Percentiles rank a stretch among this genome's conserved stretches.
Conservation (phyloP, 2,113 vertebrate genomes). For the Catharus fuscescens region DNA sequence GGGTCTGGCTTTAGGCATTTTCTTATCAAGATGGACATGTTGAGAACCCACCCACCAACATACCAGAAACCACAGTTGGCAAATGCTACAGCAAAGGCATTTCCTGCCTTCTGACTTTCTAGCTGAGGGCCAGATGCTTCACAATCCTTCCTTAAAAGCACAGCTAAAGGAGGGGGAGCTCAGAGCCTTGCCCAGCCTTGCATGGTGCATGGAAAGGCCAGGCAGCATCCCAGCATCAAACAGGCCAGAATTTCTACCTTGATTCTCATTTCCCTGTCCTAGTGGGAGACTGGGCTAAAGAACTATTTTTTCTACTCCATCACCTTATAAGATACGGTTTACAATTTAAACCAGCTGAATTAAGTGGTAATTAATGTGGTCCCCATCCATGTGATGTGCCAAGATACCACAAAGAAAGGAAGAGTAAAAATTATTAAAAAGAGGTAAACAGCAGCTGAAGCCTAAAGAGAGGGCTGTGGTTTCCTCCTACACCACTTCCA, state of each 20-base stretch:
- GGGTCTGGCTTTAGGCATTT: conserved; percentile 43
- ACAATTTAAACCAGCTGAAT: background rate
- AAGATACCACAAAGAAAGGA: background rate
- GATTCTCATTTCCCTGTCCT: background rate
- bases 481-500: background rate
- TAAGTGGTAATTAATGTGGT: background rate
- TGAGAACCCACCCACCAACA: conserved; percentile 60
- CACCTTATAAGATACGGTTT: background rate
- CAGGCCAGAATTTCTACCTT: background rate
- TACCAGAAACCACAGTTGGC: conserved; percentile 56
- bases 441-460: background rate
- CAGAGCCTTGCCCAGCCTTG: background rate
- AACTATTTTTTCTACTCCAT: background rate
- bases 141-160: background rate
- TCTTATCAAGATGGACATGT: conserved; percentile 45
- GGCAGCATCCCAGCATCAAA: background rate
- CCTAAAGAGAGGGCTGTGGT: background rate
- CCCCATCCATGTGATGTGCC: background rate
- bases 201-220: background rate
- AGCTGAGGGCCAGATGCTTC: conserved; percentile 40
- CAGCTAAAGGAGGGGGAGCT: background rate
- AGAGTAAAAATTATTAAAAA: background rate
- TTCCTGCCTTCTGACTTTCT: conserved; percentile 29
- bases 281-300: background rate
- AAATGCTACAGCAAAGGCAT: conserved; percentile 33